These are phyloP conservation scores for Gymnogyps californianus DNA, from an alignment of 2,113 vertebrate genomes.

Conservation along the genomic window DNA sequence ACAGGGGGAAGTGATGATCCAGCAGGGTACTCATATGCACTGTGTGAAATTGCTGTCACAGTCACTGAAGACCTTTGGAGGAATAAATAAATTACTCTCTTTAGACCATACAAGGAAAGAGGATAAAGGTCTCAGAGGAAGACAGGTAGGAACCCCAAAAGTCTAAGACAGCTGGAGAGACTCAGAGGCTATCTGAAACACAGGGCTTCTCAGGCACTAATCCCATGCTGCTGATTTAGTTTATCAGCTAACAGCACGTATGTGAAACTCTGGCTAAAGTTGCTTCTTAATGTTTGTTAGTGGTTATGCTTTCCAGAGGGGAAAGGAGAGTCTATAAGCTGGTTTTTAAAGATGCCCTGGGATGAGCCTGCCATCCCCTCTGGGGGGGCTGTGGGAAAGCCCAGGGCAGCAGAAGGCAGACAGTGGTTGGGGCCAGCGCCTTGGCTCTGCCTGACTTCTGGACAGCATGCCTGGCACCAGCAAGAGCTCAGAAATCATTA, in stretches of 20 bases:
- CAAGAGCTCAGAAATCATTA: neutral
- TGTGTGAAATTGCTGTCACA: neutral
- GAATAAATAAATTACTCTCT: neutral
- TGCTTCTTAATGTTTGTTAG: neutral
- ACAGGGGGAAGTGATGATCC: neutral
- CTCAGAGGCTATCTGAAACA: neutral
- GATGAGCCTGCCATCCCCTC: neutral
- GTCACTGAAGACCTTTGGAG: neutral
- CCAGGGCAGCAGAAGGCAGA: neutral
- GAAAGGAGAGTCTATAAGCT: neutral
- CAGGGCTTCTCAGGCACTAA: neutral
- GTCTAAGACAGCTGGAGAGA: neutral
- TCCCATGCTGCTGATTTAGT: neutral
- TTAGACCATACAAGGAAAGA: neutral
- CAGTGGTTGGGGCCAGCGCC: rapidly evolving
- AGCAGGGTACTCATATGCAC: neutral
- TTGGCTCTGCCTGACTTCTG: neutral
- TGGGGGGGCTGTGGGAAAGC: neutral
- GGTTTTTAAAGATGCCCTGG: neutral
- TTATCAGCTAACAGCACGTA: neutral
- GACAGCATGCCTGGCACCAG: neutral
- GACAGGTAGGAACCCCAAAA: neutral
- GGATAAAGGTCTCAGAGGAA: neutral
- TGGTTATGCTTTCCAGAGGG: neutral
- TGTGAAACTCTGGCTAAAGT: neutral